A percentile compares a stretch with the other conserved stretches of the same genome.
Conservation (phyloP, 2,113 vertebrate species). For the Mus pahari region DNA sequence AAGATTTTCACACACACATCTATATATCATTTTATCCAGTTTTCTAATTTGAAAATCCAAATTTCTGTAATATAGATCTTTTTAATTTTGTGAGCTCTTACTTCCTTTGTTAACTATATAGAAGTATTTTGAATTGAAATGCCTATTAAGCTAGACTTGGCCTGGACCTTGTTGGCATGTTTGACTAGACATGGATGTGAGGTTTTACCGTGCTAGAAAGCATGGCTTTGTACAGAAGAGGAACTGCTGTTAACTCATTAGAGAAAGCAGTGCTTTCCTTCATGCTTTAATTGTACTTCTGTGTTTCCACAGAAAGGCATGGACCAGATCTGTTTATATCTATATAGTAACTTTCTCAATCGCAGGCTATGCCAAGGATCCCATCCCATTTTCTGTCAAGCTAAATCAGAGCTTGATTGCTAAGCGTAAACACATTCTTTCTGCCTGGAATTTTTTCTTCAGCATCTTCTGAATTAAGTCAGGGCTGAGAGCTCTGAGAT, state of each 20-base stretch:
- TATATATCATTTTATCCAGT: conserved; percentile 37
- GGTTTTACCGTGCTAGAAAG: conserved; percentile 50
- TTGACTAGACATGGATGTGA: conserved; percentile 37
- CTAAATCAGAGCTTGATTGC: conserved; percentile 66
- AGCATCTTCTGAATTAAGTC: conserved; percentile 47
- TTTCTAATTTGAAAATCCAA: conserved; percentile 52
- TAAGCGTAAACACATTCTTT: conserved; percentile 65
- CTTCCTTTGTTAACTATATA: conserved; percentile 47
- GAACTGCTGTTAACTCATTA: conserved; percentile 61
- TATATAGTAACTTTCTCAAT: conserved; percentile 66
- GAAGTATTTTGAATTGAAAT: conserved; percentile 51
- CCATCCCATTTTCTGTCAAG: conserved; percentile 70
- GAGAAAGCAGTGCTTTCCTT: conserved; percentile 69
- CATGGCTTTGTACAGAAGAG: conserved; percentile 56
- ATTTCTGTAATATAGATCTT: conserved; percentile 47
- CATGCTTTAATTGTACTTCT: conserved; percentile 67
- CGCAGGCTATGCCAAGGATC: conserved; percentile 65
- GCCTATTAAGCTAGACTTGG: conserved; percentile 52
- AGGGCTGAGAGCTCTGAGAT: conserved; percentile 22
- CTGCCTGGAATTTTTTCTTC: conserved; percentile 67
- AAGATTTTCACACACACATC: neutral
- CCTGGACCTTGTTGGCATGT: neutral
- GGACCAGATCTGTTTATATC: conserved; percentile 74
- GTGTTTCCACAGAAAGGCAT: conserved; percentile 67
- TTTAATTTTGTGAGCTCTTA: conserved; percentile 44